Conservation (phyloP, 2,888 invertebrate genomes). For the Drosophila lutescens region DNA sequence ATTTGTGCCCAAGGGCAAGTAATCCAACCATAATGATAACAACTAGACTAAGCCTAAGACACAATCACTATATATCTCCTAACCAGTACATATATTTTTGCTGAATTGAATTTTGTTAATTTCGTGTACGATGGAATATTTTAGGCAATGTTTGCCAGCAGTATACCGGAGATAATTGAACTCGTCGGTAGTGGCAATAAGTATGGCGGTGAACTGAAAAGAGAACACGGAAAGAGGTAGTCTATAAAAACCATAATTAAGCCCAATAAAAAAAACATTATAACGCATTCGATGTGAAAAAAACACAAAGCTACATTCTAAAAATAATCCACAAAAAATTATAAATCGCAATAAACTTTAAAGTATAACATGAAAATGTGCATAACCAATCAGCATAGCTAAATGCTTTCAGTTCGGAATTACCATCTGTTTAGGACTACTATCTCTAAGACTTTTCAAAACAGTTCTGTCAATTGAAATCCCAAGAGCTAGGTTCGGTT, state of each 20-base stretch:
- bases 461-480: background rate
- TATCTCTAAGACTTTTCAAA: conserved; percentile 6
- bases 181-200: conserved; percentile 99
- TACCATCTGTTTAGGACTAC: conserved; percentile 3
- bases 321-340: conserved; percentile 34
- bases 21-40: conserved; percentile 19
- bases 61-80: conserved; percentile 45
- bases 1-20: conserved; percentile 7
- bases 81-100: conserved; percentile 51
- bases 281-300: conserved; percentile 46
- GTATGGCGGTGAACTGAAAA: conserved; percentile 99
- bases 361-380: conserved; percentile 41
- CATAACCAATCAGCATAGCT: conserved; percentile 13
- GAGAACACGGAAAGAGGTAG: conserved; percentile 99
- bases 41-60: conserved; percentile 41
- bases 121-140: conserved; percentile 82
- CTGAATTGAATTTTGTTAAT: conserved; percentile 56
- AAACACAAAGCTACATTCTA: conserved; percentile 57
- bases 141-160: conserved; percentile 99
- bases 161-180: conserved; percentile 99
- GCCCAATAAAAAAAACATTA: conserved; percentile 46
- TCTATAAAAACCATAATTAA: conserved; percentile 79
- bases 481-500: conserved; percentile 15
- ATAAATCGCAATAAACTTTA: conserved; percentile 36
- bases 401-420: conserved; percentile 20